Evolutionary conservation across 2,113 vertebrate species (phyloP).

Genomic region (Embiotoca jacksoni): DNA sequence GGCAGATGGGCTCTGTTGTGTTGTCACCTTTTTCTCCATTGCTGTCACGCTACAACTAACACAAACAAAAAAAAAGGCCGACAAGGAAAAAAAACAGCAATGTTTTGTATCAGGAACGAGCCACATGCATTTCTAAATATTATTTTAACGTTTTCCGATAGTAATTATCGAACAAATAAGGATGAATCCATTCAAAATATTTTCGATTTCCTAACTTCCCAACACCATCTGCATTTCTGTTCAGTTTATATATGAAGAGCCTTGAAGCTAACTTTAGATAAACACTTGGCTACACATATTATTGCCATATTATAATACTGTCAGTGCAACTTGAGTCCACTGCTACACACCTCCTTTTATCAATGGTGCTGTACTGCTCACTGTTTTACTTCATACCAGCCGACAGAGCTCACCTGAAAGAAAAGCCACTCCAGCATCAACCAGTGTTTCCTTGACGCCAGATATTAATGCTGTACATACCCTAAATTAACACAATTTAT

Average conservation of each 20-base stretch:
- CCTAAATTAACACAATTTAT: neutral
- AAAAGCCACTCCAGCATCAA: neutral
- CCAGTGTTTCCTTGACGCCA: neutral
- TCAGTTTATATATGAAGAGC: too few relatives aligned
- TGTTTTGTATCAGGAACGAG: neutral
- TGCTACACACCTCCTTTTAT: neutral
- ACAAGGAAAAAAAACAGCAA: neutral
- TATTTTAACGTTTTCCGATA: too few relatives aligned
- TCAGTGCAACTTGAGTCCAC: too few relatives aligned
- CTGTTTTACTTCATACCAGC: neutral
- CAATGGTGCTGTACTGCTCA: neutral
- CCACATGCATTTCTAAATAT: neutral
- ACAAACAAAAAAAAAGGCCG: neutral
- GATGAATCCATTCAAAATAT: too few relatives aligned
- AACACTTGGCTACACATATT: neutral
- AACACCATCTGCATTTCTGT: too few relatives aligned
- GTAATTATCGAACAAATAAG: too few relatives aligned
- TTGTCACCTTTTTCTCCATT: slow-evolving; percentile 5
- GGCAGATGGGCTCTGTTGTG: neutral
- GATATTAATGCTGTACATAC: neutral
- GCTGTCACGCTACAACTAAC: neutral
- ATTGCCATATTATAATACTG: neutral
- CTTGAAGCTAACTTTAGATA: neutral
- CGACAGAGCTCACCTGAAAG: neutral
- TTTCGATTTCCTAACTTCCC: too few relatives aligned